Conservation (phyloP, 2,113 vertebrate genomes). For the Mus spicilegus region DNA sequence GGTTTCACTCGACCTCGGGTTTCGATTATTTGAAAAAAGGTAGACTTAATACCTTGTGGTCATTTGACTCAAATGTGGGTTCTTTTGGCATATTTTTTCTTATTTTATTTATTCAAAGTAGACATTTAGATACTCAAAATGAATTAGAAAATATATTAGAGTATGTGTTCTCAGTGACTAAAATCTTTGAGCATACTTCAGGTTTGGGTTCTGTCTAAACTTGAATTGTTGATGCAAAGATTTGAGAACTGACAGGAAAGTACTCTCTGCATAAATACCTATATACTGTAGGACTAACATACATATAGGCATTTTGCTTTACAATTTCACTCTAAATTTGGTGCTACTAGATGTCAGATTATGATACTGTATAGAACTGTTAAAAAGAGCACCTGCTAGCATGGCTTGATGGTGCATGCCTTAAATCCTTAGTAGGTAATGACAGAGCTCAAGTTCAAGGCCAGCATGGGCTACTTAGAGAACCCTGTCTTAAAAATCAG, state of each 20-base stretch:
- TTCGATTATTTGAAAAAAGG: slow-evolving; percentile 14
- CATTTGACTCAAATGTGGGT: background rate
- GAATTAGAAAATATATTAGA: background rate
- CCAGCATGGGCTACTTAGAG: background rate
- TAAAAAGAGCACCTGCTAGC: background rate
- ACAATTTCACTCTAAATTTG: slow-evolving; percentile 43
- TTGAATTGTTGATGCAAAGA: background rate
- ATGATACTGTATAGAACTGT: background rate
- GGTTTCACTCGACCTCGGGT: background rate
- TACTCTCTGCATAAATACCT: background rate
- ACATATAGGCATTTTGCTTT: background rate
- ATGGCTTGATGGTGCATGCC: background rate
- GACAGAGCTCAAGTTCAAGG: background rate
- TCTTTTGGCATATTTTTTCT: background rate
- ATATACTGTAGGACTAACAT: background rate
- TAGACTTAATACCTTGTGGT: background rate
- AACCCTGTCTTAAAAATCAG: background rate
- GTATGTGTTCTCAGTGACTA: background rate
- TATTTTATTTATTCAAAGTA: background rate
- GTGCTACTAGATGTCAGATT: background rate
- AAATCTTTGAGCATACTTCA: slow-evolving; percentile 34
- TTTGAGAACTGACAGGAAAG: slow-evolving; percentile 46
- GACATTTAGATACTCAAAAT: background rate
- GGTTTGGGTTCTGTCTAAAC: slow-evolving; percentile 16
- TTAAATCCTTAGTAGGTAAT: background rate